Evolutionary conservation across 2,888 invertebrate species (phyloP).

Genomic region (Cheiracanthium punctorium): DNA sequence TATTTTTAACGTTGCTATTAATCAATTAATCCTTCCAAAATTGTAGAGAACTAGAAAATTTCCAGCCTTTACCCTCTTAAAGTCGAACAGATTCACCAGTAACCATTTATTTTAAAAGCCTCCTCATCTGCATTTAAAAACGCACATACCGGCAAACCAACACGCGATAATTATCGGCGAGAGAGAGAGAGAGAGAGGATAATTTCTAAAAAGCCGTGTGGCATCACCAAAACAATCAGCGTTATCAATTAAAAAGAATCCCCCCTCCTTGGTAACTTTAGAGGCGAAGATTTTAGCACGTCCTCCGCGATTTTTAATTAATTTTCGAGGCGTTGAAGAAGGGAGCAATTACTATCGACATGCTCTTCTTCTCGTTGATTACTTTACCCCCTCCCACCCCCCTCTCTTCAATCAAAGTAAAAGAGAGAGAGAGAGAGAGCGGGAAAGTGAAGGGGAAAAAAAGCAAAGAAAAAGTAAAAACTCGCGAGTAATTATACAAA

Average conservation of each 20-base stretch:
- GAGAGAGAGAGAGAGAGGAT: constrained; percentile 36
- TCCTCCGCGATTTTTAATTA: constrained; percentile 67
- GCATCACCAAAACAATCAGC: constrained; percentile 63
- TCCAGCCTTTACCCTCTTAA: not conserved
- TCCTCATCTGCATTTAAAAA: constrained; percentile 50
- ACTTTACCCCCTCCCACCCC: constrained; percentile 41
- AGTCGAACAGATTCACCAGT: not conserved
- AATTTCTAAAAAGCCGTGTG: constrained; percentile 52
- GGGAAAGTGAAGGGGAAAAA: constrained; percentile 24
- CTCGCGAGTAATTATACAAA: constrained; percentile 61
- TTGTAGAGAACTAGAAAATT: not conserved
- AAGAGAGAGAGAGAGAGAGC: not conserved
- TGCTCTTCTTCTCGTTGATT: constrained; percentile 39
- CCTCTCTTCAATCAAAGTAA: constrained; percentile 40
- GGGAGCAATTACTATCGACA: constrained; percentile 68
- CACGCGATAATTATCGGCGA: constrained; percentile 67
- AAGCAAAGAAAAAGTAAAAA: too few relatives aligned
- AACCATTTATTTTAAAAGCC: constrained; percentile 27
- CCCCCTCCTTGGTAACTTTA: constrained; percentile 56
- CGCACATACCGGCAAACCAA: constrained; percentile 38
- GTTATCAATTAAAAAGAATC: constrained; percentile 68
- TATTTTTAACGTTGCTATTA: not conserved
- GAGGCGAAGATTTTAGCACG: constrained; percentile 69
- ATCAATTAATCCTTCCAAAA: not conserved
- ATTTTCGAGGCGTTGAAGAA: constrained; percentile 39